phyloP scores from a whole-genome alignment of 2,797 vertebrate genomes.

The Oreochromis grahami region DNA sequence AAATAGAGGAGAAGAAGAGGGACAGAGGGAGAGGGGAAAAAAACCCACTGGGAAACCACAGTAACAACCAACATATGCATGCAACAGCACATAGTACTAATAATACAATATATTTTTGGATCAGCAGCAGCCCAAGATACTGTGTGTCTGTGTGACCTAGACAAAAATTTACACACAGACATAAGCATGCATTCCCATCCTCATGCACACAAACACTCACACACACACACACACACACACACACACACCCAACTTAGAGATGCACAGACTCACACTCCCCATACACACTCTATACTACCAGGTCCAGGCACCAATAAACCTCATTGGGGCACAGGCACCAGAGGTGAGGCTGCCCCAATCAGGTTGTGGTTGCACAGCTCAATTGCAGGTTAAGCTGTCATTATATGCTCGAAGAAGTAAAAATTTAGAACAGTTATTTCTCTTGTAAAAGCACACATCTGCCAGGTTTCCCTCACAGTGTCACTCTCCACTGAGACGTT shows the following conservation, averaged over 20 bases:
- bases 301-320: background rate
- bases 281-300: background rate
- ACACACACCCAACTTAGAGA: background rate
- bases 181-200: background rate
- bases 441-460: background rate
- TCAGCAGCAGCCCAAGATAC: rapidly evolving
- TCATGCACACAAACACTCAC: background rate
- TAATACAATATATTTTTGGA: background rate
- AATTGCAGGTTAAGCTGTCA: background rate
- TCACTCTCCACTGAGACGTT: slow-evolving; percentile 10
- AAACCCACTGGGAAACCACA: background rate
- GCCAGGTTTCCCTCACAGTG: background rate
- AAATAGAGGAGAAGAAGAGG: background rate
- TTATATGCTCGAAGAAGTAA: background rate
- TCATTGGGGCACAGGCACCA: background rate
- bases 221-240: background rate
- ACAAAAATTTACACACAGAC: too few relatives aligned
- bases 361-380: background rate
- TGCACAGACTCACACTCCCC: background rate
- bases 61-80: background rate
- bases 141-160: background rate
- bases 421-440: background rate
- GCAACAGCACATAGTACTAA: background rate
- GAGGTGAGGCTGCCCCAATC: background rate
- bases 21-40: background rate